A percentile compares a stretch with the other conserved stretches of the same genome.
phyloP scores from a whole-genome alignment of 2,888 invertebrate genomes.

The Seladonia tumulorum region DNA sequence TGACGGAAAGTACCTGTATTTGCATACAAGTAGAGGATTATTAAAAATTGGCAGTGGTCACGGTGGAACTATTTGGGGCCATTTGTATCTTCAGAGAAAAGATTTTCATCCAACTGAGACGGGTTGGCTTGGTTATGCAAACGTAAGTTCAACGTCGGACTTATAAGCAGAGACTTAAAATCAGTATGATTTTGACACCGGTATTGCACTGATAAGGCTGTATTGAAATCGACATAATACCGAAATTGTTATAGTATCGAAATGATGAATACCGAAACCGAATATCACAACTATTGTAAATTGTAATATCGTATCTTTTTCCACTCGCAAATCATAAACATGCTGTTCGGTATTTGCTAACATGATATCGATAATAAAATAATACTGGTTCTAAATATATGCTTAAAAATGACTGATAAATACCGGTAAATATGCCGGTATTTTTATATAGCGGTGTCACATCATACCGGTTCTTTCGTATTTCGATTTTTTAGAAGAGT shows the following conservation, averaged over 20 bases:
- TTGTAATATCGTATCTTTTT: too few relatives aligned
- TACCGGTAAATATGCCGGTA: background rate
- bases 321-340: too few relatives aligned
- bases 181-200: background rate
- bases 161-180: background rate
- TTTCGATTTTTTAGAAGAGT: too few relatives aligned
- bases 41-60: conserved; percentile 98
- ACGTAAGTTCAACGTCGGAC: conserved; percentile 86
- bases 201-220: background rate
- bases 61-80: conserved; percentile 96
- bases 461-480: background rate
- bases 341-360: too few relatives aligned
- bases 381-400: too few relatives aligned
- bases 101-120: conserved; percentile 92
- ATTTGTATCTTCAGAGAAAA: conserved; percentile 93
- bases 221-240: too few relatives aligned
- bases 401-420: background rate
- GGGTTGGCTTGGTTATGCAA: conserved; percentile 95
- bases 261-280: background rate
- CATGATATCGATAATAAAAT: too few relatives aligned
- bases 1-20: conserved; percentile 95
- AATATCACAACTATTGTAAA: too few relatives aligned
- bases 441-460: too few relatives aligned
- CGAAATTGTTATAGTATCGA: conserved; percentile 1
- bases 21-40: conserved; percentile 93